Percentiles rank a stretch among this genome's conserved stretches.
These are phyloP conservation scores for Trichacis sp. DNA, from an alignment of 2,888 invertebrate species.

Conservation along the genomic window DNA sequence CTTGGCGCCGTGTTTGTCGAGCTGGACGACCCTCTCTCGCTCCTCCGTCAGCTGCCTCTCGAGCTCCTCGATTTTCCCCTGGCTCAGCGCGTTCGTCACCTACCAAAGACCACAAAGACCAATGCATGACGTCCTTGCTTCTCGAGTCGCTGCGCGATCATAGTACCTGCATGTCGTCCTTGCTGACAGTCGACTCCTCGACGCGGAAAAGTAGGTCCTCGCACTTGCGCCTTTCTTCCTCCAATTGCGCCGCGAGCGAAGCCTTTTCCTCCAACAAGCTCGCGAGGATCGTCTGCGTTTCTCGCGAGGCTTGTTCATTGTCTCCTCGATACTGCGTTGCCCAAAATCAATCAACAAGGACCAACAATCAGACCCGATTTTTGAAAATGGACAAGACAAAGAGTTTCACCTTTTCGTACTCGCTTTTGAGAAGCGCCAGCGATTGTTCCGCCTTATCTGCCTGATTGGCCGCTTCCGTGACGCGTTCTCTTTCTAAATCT, in stretches of 20 bases:
- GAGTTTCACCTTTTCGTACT: slow-evolving; percentile 75
- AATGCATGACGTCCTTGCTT: slow-evolving; percentile 86
- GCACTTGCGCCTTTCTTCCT: slow-evolving; percentile 83
- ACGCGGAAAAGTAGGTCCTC: slow-evolving; percentile 92
- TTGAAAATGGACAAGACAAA: neutral
- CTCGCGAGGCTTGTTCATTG: slow-evolving; percentile 72
- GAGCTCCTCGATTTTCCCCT: slow-evolving; percentile 70
- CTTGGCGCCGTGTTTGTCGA: slow-evolving; percentile 72
- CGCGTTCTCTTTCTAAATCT: slow-evolving; percentile 90
- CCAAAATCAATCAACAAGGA: too few species aligned
- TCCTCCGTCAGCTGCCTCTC: slow-evolving; percentile 69
- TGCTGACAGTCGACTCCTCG: slow-evolving; percentile 91
- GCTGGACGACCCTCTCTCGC: slow-evolving; percentile 67
- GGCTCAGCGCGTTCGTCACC: slow-evolving; percentile 70
- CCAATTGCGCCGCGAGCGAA: slow-evolving; percentile 74
- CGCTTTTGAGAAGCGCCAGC: slow-evolving; percentile 73
- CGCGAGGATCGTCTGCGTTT: slow-evolving; percentile 71
- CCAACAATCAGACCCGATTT: too few species aligned
- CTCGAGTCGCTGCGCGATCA: too few species aligned
- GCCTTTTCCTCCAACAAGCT: slow-evolving; percentile 69
- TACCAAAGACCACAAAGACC: slow-evolving; percentile 52
- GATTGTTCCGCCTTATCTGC: slow-evolving; percentile 83
- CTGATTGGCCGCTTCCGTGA: slow-evolving; percentile 85
- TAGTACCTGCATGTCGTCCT: slow-evolving; percentile 91
- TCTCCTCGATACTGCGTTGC: slow-evolving; percentile 68